These are phyloP conservation scores for Pocota personata DNA, from an alignment of 2,888 invertebrate genomes.

Conservation along the genomic window DNA sequence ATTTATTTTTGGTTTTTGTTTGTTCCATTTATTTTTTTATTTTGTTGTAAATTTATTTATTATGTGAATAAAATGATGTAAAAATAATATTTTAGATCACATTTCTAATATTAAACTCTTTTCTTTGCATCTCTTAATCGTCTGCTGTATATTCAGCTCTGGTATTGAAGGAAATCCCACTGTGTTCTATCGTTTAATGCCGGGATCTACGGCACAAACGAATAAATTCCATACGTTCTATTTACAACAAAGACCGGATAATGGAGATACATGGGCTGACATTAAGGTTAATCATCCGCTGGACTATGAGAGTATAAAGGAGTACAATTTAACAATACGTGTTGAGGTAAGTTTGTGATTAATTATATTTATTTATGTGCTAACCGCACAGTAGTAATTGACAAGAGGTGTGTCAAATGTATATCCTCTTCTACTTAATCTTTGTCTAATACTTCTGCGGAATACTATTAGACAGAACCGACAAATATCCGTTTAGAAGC, in stretches of 20 bases:
- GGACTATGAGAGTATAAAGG: constrained; percentile 97
- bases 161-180: constrained; percentile 98
- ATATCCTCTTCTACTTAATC: too few relatives aligned
- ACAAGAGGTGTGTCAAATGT: too few relatives aligned
- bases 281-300: constrained; percentile 98
- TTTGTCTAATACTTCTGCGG: too few relatives aligned
- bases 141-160: constrained; percentile 86
- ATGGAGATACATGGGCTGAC: constrained; percentile 97
- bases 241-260: constrained; percentile 95
- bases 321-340: constrained; percentile 97
- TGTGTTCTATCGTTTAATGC: constrained; percentile 97
- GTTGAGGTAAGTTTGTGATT: constrained; percentile 90
- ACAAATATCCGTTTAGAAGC: too few relatives aligned
- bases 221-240: constrained; percentile 98
- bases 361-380: constrained; percentile 5
- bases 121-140: constrained; percentile 55
- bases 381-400: too few relatives aligned
- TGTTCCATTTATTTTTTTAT: constrained; percentile 56
- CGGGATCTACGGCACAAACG: constrained; percentile 97
- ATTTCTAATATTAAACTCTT: constrained; percentile 49
- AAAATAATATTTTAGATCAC: neutral
- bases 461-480: too few relatives aligned
- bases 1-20: constrained; percentile 60
- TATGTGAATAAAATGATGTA: constrained; percentile 17
- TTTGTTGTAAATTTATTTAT: neutral